Evolutionary conservation across 2,797 vertebrate species (phyloP).

Genomic region (Enteromius afrohamiltoni): DNA sequence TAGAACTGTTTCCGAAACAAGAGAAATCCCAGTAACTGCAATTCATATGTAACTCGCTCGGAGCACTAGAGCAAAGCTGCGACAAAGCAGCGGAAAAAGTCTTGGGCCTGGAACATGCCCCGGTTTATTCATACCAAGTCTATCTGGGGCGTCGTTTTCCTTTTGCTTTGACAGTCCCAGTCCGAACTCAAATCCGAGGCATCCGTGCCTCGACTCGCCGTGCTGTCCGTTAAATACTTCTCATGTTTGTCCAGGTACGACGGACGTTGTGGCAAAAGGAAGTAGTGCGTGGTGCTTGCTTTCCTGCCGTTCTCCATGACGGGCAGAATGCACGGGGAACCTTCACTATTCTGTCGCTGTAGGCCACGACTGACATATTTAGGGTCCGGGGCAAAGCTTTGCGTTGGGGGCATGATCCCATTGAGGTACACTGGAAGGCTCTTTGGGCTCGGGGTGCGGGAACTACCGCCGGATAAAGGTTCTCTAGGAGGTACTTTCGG

Average conservation of each 20-base stretch:
- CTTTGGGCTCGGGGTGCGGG: conserved; percentile 93
- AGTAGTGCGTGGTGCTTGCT: conserved; percentile 93
- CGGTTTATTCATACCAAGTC: conserved; percentile 81
- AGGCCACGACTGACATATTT: conserved; percentile 93
- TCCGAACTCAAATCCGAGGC: conserved; percentile 60
- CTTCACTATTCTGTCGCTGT: conserved; percentile 92
- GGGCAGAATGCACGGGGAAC: conserved; percentile 92
- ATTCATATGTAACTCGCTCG: conserved; percentile 72
- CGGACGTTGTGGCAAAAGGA: conserved; percentile 88
- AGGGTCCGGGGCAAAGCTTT: conserved; percentile 96
- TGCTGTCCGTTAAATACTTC: conserved; percentile 80
- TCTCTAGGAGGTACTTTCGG: conserved; percentile 94
- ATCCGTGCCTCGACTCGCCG: conserved; percentile 62
- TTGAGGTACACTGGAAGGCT: conserved; percentile 92
- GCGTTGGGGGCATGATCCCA: conserved; percentile 95
- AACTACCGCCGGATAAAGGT: conserved; percentile 81
- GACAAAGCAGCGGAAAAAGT: conserved; percentile 70
- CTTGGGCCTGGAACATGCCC: conserved; percentile 55
- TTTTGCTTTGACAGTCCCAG: conserved; percentile 74
- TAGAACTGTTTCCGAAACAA: conserved; percentile 52
- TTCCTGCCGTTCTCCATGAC: conserved; percentile 92
- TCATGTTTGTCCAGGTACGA: conserved; percentile 84
- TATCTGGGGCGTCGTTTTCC: conserved; percentile 75
- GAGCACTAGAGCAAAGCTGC: conserved; percentile 68
- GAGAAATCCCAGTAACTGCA: conserved; percentile 77